A percentile compares a stretch with the other conserved stretches of the same genome.
These are phyloP conservation scores for Nettapus auritus DNA, from an alignment of 2,113 vertebrate species.

Conservation along the genomic window DNA sequence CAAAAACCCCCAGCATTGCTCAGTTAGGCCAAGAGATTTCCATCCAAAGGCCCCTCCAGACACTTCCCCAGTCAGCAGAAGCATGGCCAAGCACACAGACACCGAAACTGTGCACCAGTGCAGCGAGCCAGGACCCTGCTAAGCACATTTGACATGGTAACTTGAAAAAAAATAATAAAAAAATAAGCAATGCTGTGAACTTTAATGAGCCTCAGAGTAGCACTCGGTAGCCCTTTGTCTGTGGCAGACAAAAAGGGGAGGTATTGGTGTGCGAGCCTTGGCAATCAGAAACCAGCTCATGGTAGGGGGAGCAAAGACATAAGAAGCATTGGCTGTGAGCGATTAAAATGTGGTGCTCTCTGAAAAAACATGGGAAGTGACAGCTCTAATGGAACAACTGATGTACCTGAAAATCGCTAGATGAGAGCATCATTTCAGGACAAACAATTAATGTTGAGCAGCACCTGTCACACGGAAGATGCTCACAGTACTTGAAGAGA, in stretches of 20 bases:
- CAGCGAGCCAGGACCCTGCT: background rate
- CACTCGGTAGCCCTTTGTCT: background rate
- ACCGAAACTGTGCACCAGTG: background rate
- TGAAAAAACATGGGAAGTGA: background rate
- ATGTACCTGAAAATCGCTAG: background rate
- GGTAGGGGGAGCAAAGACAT: background rate
- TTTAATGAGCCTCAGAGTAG: background rate
- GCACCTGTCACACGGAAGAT: background rate
- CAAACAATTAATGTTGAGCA: slow-evolving; percentile 16
- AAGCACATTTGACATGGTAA: background rate
- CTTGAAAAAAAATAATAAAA: background rate
- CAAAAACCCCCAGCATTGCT: background rate
- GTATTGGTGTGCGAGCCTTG: background rate
- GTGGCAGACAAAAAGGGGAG: background rate
- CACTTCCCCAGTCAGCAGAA: background rate
- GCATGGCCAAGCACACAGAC: background rate
- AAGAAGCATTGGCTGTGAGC: background rate
- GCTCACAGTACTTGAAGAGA: background rate
- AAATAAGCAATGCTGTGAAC: background rate
- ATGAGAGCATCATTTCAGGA: background rate
- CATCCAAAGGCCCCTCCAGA: background rate
- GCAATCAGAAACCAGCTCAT: background rate
- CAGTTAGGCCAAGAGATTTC: background rate
- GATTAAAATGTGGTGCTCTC: background rate
- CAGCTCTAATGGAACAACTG: background rate